Conservation (phyloP, 2,888 invertebrate genomes). For the Drosophila lutescens region DNA sequence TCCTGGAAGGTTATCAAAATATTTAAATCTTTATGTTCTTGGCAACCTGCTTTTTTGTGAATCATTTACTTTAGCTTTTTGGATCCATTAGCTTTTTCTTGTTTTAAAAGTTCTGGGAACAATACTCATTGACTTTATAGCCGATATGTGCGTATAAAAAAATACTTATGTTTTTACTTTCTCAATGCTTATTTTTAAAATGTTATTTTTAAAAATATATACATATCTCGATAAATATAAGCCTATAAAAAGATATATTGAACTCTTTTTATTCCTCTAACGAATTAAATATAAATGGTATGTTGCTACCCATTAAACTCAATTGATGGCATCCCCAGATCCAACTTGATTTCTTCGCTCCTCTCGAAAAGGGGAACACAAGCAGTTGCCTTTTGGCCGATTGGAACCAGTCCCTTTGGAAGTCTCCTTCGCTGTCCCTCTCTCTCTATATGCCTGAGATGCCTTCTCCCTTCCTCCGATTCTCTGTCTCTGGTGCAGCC, state of each 20-base stretch:
- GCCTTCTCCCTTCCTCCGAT: conserved; percentile 5
- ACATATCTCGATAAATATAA: too few relatives aligned
- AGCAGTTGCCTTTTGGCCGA: conserved; percentile 22
- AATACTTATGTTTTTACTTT: not conserved
- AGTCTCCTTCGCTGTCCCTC: conserved; percentile 25
- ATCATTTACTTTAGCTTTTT: not conserved
- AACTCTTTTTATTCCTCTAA: conserved; percentile 4
- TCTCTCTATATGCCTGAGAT: not conserved
- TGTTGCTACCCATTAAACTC: conserved; percentile 18
- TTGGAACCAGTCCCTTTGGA: conserved; percentile 35
- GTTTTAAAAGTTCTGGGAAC: not conserved
- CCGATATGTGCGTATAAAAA: not conserved
- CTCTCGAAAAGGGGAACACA: conserved; percentile 33
- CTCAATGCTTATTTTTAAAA: not conserved
- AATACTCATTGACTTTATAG: not conserved
- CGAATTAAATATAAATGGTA: conserved; percentile 32
- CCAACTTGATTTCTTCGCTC: conserved; percentile 40
- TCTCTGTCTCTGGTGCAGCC: conserved; percentile 31
- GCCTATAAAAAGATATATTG: not conserved
- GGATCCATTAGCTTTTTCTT: not conserved
- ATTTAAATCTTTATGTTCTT: not conserved
- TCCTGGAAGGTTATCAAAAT: not conserved
- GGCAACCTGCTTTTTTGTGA: not conserved
- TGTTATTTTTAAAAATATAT: not conserved
- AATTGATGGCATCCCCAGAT: conserved; percentile 38